phyloP scores from a whole-genome alignment of 2,797 vertebrate genomes.

The Thalassophryne amazonica region DNA sequence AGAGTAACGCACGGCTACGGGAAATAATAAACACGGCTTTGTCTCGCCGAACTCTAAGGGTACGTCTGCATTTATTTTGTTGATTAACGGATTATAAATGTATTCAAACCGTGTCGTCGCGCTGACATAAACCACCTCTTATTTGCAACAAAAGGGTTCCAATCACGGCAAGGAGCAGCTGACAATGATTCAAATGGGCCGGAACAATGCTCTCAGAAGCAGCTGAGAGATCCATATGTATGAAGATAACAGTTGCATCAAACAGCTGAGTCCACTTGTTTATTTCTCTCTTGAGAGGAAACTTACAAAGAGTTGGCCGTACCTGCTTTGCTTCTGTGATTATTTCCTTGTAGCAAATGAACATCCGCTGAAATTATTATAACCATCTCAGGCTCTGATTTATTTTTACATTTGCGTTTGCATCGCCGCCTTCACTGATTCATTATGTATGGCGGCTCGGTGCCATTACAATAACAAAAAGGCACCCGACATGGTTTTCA shows the following conservation, averaged over 20 bases:
- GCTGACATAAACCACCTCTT: slow-evolving; percentile 21
- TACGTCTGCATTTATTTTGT: slow-evolving; percentile 2
- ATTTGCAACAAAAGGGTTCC: slow-evolving; percentile 23
- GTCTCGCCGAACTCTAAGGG: background rate
- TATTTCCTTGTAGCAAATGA: slow-evolving; percentile 36
- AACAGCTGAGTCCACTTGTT: slow-evolving; percentile 56
- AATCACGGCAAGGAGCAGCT: slow-evolving; percentile 42
- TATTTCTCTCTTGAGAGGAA: slow-evolving; percentile 28
- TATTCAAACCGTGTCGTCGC: slow-evolving; percentile 3
- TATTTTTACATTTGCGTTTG: background rate
- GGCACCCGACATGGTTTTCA: slow-evolving; percentile 10
- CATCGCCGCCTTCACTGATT: background rate
- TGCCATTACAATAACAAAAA: slow-evolving; percentile 2
- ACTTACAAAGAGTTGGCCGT: slow-evolving; percentile 23
- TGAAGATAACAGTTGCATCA: slow-evolving; percentile 36
- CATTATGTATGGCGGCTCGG: background rate
- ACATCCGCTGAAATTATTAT: slow-evolving; percentile 27
- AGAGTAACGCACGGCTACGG: background rate
- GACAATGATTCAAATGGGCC: slow-evolving; percentile 47
- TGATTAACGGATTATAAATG: slow-evolving; percentile 9
- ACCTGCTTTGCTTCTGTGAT: slow-evolving; percentile 25
- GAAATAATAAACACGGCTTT: background rate
- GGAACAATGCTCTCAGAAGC: slow-evolving; percentile 40
- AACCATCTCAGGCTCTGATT: slow-evolving; percentile 7
- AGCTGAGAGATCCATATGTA: slow-evolving; percentile 49